phyloP scores from a whole-genome alignment of 2,113 vertebrate genomes.

The Cygnus buccinator region DNA sequence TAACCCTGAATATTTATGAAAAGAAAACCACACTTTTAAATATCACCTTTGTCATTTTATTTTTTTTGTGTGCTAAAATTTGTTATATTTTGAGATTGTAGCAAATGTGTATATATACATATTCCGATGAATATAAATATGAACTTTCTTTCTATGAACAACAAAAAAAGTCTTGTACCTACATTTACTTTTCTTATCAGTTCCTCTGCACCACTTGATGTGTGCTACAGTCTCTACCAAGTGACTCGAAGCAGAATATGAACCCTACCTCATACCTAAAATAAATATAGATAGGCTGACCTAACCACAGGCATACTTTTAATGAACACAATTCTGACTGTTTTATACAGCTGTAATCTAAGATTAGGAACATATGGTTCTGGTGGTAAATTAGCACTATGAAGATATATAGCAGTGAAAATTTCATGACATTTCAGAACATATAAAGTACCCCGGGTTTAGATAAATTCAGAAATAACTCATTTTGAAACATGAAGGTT shows the following conservation, averaged over 20 bases:
- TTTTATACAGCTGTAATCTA: conserved; percentile 57
- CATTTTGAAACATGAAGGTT: conserved; percentile 57
- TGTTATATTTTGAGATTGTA: neutral
- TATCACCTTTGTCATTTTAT: conserved; percentile 39
- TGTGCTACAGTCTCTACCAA: neutral
- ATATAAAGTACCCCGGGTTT: conserved; percentile 28
- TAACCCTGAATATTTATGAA: conserved; percentile 48
- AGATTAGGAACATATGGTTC: conserved; percentile 61
- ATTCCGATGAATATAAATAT: conserved; percentile 30
- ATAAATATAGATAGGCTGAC: conserved; percentile 49
- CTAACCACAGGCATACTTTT: conserved; percentile 33
- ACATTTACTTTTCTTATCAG: neutral
- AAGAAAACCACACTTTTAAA: conserved; percentile 32
- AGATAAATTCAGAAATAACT: conserved; percentile 55
- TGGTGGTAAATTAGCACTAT: conserved; percentile 39
- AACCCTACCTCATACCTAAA: conserved; percentile 19
- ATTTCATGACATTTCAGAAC: conserved; percentile 65
- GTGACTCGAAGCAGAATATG: neutral
- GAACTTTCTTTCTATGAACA: conserved; percentile 41
- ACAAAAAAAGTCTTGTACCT: neutral
- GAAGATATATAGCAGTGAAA: conserved; percentile 57
- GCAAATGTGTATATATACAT: conserved; percentile 24
- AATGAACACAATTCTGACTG: conserved; percentile 47
- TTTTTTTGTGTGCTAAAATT: conserved; percentile 30
- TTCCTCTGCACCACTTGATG: neutral